Evolutionary conservation across 2,797 vertebrate species (phyloP).

Genomic region (Parambassis ranga): DNA sequence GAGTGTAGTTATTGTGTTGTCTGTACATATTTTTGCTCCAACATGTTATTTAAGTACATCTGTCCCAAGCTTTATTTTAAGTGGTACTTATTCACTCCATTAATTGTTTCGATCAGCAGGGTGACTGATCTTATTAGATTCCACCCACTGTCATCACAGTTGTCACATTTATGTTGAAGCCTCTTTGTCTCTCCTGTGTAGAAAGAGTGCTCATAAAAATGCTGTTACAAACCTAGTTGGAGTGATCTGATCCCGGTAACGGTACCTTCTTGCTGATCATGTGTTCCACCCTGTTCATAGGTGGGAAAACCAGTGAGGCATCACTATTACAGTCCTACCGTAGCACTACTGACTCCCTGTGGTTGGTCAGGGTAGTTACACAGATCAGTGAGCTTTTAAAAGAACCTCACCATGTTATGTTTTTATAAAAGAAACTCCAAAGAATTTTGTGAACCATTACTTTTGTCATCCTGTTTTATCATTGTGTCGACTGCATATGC

Average conservation of each 20-base stretch:
- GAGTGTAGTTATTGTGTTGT: conserved; percentile 22
- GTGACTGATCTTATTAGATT: neutral
- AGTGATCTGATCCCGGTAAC: neutral
- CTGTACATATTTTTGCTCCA: neutral
- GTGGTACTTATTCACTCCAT: neutral
- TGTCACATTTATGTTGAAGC: neutral
- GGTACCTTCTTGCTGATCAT: neutral
- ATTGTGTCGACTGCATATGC: neutral
- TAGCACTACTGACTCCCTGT: neutral
- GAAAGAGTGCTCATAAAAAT: neutral
- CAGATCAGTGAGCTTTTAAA: neutral
- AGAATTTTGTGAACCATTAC: too few relatives aligned
- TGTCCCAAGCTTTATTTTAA: neutral
- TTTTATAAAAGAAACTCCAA: neutral
- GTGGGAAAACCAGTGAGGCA: neutral
- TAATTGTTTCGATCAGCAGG: neutral
- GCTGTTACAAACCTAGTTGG: neutral
- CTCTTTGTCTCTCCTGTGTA: conserved; percentile 1
- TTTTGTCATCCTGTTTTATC: neutral
- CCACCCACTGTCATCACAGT: too few relatives aligned
- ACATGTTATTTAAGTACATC: conserved; percentile 18
- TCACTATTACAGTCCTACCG: neutral
- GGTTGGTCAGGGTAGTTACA: neutral
- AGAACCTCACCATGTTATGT: neutral
- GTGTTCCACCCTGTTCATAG: neutral